phyloP scores from a whole-genome alignment of 2,113 vertebrate genomes.

The Otocyon megalotis region DNA sequence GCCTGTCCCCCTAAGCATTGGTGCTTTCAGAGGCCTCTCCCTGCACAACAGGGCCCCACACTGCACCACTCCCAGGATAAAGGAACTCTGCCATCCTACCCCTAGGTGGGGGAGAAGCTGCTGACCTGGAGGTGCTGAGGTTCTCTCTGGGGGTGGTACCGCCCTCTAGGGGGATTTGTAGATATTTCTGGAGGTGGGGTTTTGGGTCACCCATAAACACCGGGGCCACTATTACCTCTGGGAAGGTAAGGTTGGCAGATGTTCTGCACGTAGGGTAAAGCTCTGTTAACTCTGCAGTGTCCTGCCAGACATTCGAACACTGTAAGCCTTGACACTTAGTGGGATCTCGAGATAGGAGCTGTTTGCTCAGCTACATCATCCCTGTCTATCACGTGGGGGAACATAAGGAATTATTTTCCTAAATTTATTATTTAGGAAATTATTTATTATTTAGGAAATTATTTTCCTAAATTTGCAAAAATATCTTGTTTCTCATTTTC shows the following conservation, averaged over 20 bases:
- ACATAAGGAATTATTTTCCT: not conserved
- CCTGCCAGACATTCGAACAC: not conserved
- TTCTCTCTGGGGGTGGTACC: not conserved
- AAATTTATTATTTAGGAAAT: too few relatives aligned
- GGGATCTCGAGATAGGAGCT: not conserved
- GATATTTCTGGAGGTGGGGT: not conserved
- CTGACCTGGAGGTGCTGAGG: not conserved
- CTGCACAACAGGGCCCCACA: not conserved
- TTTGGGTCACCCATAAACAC: not conserved
- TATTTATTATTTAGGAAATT: too few relatives aligned
- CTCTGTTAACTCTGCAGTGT: not conserved
- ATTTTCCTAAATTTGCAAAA: slow-evolving; percentile 33
- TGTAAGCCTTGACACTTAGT: not conserved
- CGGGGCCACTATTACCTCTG: not conserved
- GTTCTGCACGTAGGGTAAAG: not conserved
- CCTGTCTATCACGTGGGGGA: not conserved
- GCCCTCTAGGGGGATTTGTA: slow-evolving; percentile 47
- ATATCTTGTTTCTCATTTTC: not conserved
- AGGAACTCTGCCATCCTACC: not conserved
- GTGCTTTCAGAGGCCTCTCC: not conserved
- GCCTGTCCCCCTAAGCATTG: not conserved
- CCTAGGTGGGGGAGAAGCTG: not conserved
- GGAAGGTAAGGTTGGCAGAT: not conserved
- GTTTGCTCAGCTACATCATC: not conserved
- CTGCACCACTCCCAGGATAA: not conserved